Evolutionary conservation across 2,797 vertebrate species (phyloP).

Genomic region (Myotis myotis): DNA sequence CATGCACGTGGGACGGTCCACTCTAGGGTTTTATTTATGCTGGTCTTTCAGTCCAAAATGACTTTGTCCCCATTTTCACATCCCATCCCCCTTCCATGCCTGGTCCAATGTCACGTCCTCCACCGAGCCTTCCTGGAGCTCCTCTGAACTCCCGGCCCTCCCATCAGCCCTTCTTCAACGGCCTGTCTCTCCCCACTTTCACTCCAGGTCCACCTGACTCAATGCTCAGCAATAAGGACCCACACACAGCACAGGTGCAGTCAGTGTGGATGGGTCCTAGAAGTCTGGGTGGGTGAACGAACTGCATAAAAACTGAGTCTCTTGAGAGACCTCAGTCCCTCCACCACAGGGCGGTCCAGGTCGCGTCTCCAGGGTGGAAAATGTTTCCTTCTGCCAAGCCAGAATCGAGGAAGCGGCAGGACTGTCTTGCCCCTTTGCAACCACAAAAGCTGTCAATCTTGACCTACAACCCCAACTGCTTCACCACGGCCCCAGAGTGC

Average conservation of each 20-base stretch:
- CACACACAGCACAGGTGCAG: neutral
- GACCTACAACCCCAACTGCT: too few relatives aligned
- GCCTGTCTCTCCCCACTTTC: neutral
- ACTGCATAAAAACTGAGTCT: neutral
- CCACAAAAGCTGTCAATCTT: neutral
- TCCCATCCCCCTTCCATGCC: neutral
- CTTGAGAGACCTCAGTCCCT: neutral
- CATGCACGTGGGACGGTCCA: fast-evolving
- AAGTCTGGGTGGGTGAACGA: neutral
- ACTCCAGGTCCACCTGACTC: neutral
- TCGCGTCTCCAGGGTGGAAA: neutral
- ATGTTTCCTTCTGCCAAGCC: neutral
- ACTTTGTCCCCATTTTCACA: neutral
- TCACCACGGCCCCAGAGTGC: neutral
- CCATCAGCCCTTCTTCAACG: neutral
- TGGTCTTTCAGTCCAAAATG: neutral
- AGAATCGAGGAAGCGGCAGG: neutral
- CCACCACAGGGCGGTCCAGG: neutral
- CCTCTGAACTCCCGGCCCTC: neutral
- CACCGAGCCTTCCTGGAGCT: neutral
- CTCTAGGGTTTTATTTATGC: neutral
- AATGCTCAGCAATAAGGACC: neutral
- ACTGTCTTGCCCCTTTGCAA: neutral
- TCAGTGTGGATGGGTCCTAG: neutral
- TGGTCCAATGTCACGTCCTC: neutral